Conservation (phyloP, 1,140 invertebrate species). For the Dermatophagoides farinae region DNA sequence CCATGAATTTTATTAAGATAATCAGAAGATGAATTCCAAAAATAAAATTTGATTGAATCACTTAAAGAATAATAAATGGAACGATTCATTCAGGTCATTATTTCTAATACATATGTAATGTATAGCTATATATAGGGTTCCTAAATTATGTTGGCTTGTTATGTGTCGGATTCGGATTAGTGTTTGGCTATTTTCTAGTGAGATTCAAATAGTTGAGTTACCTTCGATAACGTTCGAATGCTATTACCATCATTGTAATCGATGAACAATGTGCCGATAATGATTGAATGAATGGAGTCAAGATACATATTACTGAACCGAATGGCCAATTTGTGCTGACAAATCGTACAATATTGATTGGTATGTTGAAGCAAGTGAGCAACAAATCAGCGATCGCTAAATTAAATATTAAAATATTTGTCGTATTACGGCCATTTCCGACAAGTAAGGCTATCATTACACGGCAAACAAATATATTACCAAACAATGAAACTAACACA, state of each 20-base stretch:
- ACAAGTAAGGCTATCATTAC: conserved; percentile 17
- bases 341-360: conserved; percentile 34
- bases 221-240: conserved; percentile 31
- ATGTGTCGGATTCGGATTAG: too few species aligned
- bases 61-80: too few species aligned
- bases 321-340: conserved; percentile 29
- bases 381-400: conserved; percentile 60
- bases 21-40: too few species aligned
- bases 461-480: conserved; percentile 22
- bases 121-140: too few species aligned
- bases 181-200: too few species aligned
- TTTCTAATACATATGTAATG: too few species aligned
- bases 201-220: neutral
- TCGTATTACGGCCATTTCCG: conserved; percentile 25
- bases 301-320: conserved; percentile 27
- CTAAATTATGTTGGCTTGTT: too few species aligned
- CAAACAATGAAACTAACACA: conserved; percentile 24
- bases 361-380: conserved; percentile 65
- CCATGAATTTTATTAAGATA: too few species aligned
- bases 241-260: conserved; percentile 33
- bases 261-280: conserved; percentile 29
- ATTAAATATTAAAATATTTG: conserved; percentile 67
- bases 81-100: too few species aligned
- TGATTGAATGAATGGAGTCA: conserved; percentile 30
- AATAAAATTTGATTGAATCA: too few species aligned